Percentiles rank a stretch among this genome's conserved stretches.
phyloP scores from a whole-genome alignment of 2,113 vertebrate genomes.

The Sterrhoptilus dennistouni region DNA sequence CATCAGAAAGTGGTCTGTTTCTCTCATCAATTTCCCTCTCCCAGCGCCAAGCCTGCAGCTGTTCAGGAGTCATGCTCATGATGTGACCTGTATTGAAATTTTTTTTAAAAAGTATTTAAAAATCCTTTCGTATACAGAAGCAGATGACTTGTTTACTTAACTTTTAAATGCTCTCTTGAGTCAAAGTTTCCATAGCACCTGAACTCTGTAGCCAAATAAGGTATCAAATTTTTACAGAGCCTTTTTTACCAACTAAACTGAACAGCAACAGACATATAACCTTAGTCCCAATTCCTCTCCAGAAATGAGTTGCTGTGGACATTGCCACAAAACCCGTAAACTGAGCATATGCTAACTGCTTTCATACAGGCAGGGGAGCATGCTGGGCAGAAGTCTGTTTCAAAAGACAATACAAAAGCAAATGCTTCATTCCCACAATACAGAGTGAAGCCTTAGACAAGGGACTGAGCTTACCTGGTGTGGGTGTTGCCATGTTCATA shows the following conservation, averaged over 20 bases:
- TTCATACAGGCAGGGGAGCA: background rate
- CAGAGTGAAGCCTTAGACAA: background rate
- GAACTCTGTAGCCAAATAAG: background rate
- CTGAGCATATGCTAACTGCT: background rate
- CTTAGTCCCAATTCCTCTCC: background rate
- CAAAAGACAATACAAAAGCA: background rate
- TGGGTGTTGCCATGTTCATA: constrained; percentile 98
- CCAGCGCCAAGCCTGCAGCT: constrained; percentile 98
- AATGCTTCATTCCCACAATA: background rate
- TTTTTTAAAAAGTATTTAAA: background rate
- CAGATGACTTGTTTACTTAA: background rate
- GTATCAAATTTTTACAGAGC: background rate
- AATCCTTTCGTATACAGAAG: background rate
- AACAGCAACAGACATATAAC: background rate
- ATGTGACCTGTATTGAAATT: constrained; percentile 83
- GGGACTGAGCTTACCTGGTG: constrained; percentile 81
- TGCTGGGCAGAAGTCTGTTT: background rate
- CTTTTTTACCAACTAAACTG: background rate
- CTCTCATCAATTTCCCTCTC: constrained; percentile 97
- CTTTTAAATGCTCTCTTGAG: background rate
- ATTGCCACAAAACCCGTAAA: background rate
- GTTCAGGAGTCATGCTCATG: constrained; percentile 99
- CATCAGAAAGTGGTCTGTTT: constrained; percentile 95
- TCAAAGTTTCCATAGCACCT: background rate
- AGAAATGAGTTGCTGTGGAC: background rate